These are phyloP conservation scores for Phalacrocorax aristotelis DNA, from an alignment of 2,113 vertebrate genomes.

Conservation along the genomic window DNA sequence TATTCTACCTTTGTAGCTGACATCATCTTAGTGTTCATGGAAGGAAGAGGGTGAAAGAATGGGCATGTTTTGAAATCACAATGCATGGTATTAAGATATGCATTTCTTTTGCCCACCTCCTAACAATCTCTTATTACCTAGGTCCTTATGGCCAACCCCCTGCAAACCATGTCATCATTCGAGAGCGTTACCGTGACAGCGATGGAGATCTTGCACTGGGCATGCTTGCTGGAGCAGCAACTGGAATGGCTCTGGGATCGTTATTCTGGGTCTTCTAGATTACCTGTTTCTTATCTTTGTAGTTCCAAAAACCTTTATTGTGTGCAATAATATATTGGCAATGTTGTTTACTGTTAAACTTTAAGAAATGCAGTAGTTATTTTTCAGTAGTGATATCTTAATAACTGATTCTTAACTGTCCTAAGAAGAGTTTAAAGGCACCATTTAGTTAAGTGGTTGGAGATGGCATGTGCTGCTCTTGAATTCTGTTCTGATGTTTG, in stretches of 20 bases:
- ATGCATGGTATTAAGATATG: background rate
- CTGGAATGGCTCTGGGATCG: constrained; percentile 92
- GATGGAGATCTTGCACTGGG: constrained; percentile 87
- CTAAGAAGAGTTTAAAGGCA: constrained; percentile 27
- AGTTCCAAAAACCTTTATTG: constrained; percentile 58
- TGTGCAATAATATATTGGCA: constrained; percentile 71
- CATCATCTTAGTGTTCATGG: background rate
- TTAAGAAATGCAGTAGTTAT: constrained; percentile 61
- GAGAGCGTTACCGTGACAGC: constrained; percentile 83
- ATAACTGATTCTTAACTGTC: constrained; percentile 45
- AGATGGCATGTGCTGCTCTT: background rate
- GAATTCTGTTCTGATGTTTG: background rate
- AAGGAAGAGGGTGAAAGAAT: background rate
- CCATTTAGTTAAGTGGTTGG: background rate
- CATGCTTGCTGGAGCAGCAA: constrained; percentile 92
- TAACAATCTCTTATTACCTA: constrained; percentile 33
- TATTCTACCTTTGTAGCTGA: background rate
- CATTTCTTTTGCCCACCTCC: background rate
- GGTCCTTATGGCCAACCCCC: constrained; percentile 79
- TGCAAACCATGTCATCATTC: constrained; percentile 86
- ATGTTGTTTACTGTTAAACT: constrained; percentile 66
- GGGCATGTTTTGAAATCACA: background rate
- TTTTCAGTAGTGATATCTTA: constrained; percentile 63
- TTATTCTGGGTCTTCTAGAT: constrained; percentile 92
- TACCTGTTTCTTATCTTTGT: constrained; percentile 6